These are phyloP conservation scores for Lithobates sylvaticus DNA, from an alignment of 2,797 vertebrate species.

Conservation along the genomic window DNA sequence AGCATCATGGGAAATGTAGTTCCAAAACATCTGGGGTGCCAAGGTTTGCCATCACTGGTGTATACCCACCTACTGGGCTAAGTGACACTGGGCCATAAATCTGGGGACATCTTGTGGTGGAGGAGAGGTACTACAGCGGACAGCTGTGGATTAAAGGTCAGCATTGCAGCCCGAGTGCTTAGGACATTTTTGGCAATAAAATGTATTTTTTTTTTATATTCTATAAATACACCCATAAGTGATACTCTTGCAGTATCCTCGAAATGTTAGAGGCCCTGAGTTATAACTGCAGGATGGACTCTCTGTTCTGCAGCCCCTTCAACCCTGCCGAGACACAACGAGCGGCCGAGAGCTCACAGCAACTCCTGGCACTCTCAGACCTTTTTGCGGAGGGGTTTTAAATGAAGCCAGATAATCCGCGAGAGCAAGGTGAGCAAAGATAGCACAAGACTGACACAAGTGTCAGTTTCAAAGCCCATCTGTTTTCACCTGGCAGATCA, in stretches of 20 bases:
- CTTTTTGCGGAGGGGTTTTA: slow-evolving; percentile 63
- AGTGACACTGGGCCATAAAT: no score
- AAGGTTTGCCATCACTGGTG: no score
- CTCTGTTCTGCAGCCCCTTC: neutral
- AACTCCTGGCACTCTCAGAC: slow-evolving; percentile 13
- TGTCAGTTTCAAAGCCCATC: slow-evolving; percentile 57
- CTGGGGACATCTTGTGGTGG: no score
- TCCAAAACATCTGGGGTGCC: no score
- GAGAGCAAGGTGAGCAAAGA: slow-evolving; percentile 58
- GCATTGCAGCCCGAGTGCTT: no score
- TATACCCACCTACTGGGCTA: no score
- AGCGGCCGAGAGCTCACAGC: slow-evolving; percentile 14
- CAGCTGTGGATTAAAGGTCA: no score
- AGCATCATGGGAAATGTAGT: no score
- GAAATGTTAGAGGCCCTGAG: neutral
- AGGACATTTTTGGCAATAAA: no score
- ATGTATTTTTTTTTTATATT: neutral
- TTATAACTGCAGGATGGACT: neutral
- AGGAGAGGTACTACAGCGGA: no score
- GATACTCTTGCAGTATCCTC: no score
- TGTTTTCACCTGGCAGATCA: slow-evolving; percentile 51
- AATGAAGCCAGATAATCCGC: slow-evolving; percentile 56
- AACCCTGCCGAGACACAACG: neutral
- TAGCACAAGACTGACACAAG: slow-evolving; percentile 57
- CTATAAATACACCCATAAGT: neutral